phyloP scores from a whole-genome alignment of 2,888 invertebrate species.

The Pandemis corylana region DNA sequence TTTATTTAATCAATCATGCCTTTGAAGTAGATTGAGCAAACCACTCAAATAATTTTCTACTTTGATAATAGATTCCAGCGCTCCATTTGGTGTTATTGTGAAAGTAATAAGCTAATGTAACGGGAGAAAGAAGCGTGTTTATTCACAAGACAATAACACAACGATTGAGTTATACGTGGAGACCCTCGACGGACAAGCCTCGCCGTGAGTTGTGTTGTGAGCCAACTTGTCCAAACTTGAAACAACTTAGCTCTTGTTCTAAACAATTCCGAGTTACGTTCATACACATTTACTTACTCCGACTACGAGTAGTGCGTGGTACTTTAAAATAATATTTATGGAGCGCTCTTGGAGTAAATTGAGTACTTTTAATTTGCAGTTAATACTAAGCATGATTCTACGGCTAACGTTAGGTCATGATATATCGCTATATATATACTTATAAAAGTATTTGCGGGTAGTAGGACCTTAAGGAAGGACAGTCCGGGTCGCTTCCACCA shows the following conservation, averaged over 20 bases:
- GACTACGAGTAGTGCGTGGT: background rate
- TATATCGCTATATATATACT: too few relatives aligned
- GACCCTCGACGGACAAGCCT: background rate
- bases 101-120: conserved; percentile 42
- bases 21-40: conserved; percentile 2
- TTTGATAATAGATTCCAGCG: conserved; percentile 20
- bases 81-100: conserved; percentile 8
- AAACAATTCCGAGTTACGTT: background rate
- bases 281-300: conserved; percentile 1
- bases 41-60: conserved; percentile 25
- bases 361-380: too few relatives aligned
- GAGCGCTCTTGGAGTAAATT: background rate
- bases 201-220: background rate
- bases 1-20: conserved; percentile 7
- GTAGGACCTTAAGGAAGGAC: too few relatives aligned
- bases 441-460: too few relatives aligned
- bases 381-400: too few relatives aligned
- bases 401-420: too few relatives aligned
- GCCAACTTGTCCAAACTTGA: conserved; percentile 7
- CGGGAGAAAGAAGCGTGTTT: conserved; percentile 6
- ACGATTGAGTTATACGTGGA: conserved; percentile 7
- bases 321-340: background rate
- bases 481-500: too few relatives aligned
- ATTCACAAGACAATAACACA: conserved; percentile 18
- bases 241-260: conserved; percentile 7